Base-by-base conservation (phyloP, 23 tunicate genomes). In the Corella eumyota region DNA sequence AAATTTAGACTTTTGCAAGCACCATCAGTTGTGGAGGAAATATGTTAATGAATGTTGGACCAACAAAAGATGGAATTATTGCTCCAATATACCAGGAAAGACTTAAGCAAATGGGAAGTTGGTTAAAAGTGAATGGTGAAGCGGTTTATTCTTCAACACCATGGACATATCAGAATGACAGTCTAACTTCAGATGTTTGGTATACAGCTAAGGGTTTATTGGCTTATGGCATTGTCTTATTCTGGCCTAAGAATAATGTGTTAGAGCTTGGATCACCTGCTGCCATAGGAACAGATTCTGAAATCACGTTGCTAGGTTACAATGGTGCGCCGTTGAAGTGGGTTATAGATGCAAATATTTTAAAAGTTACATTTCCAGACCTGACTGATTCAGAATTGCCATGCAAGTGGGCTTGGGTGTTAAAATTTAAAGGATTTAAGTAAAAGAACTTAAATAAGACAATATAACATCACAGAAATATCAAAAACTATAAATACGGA, bases 11-110 rank as follows among this genome's bases (percentile, higher is more conserved):
- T 25, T 51, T 85, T 25, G 95, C 80, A 21, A 45, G 73, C 25
- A 85, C 95, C 31, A 85, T 85, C 66, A 85, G 95, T 56, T 85
- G 95, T 69, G 95, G 95, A 4, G 95, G 95, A 4, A 85, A 85
- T 34, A 66, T 85, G 84, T 74, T 85, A 25, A 76, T 85, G 95
- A 85, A 85, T 50, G 72, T 85, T 11, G 95, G 95, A 15, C 95
- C 95, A 20, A 70, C 95, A 19, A 81, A 85, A 22, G 84, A 85
- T 38, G 95, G 95, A 28, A 85, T 34, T 20, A 85, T 85, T 24
- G 74, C 85, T 17, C 73, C 84, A 3, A 58, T 85, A 17, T 85
- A 66, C 64, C 85, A 85, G 48, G 80, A 85, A 48, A 64, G 84
- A 38, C 85, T 85, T 28, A 60, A 49, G 50, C 85, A 85, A 35